Evolutionary conservation across 2,888 invertebrate genomes (phyloP), one percentile per base, ranked within the genome.

Genomic region (Lissonota sp.): DNA sequence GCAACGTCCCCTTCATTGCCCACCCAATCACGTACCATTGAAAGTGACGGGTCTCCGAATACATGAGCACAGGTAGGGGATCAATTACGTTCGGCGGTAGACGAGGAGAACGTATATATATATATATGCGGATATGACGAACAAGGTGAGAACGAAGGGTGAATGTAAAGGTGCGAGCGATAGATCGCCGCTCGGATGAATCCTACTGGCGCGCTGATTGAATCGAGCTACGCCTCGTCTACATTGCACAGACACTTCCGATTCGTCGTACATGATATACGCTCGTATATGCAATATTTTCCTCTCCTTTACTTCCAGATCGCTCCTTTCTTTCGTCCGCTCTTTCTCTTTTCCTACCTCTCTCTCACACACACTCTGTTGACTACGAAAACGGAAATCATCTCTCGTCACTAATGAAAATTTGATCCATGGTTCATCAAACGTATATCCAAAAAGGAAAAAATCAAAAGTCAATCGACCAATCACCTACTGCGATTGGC

Each of bases 1-100:
- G 69, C 76, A 69, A 71, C 77, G 81, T 81, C 85, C 85, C 86
- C 86, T 87, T 87, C 88, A 88, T 89, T 88, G 89, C 87, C 85
- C 85, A 85, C 83, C 88, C 89, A 89, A 89, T 89, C 89, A 89
- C 87, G 88, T 86, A 87, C 86, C 86, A 89, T 89, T 89, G 87
- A 89, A 87, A 87, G 87, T 86, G 89, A 89, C 87, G 85, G 70
- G 86, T 84, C 85, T 84, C 82, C 84, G 84, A 84, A 84, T 85
- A 83, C 82, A 79, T 84, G 84, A 85, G 83, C 82, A 74, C 83
- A 76, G 85, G 84, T 81, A 83, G 85, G 26, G 26, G 87, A 89
- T 89, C 89, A 87, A 88, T 88, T 88, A 87, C 87, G 79, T 85
- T 86, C 84, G 82, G 67, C 72, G 80, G 71, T 60, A 42, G 37